Evolutionary conservation across 2,797 vertebrate species (phyloP).

Genomic region (Sebastes taczanowskii): DNA sequence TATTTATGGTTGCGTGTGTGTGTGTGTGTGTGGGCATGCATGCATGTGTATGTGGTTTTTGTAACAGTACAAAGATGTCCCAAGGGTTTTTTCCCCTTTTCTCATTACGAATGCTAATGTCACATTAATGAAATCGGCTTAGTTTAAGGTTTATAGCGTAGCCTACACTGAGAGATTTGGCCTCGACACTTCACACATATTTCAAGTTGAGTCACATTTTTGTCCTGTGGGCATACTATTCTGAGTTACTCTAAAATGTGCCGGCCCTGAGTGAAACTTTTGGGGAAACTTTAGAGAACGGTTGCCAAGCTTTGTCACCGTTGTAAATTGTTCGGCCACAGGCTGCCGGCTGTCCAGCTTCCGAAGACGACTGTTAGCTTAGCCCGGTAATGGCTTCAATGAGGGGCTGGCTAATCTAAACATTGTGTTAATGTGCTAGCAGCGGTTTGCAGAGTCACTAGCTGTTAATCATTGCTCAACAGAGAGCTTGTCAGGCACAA

Average conservation of each 20-base stretch:
- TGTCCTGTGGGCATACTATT: conserved; percentile 62
- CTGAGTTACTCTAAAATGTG: conserved; percentile 51
- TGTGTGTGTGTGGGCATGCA: conserved; percentile 4
- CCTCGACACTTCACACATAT: conserved; percentile 76
- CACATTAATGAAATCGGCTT: conserved; percentile 82
- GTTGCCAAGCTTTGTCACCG: conserved; percentile 57
- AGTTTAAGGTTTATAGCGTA: conserved; percentile 79
- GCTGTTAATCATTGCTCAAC: conserved; percentile 86
- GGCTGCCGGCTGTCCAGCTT: conserved; percentile 40
- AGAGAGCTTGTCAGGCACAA: conserved; percentile 69
- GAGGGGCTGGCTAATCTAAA: conserved; percentile 72
- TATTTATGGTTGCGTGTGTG: conserved; percentile 14
- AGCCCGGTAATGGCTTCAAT: conserved; percentile 61
- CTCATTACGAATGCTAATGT: conserved; percentile 85
- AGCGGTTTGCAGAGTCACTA: conserved; percentile 74
- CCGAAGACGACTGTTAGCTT: conserved; percentile 53
- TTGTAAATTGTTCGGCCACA: conserved; percentile 51
- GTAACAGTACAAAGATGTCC: conserved; percentile 72
- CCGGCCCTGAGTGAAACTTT: conserved; percentile 58
- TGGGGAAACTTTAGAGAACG: conserved; percentile 43
- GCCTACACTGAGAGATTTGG: conserved; percentile 78
- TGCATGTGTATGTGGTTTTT: conserved; percentile 44
- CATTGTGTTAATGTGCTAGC: conserved; percentile 72
- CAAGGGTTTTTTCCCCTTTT: conserved; percentile 66
- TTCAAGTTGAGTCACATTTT: conserved; percentile 73